phyloP scores from a whole-genome alignment of 37 sponge, comb jelly and placozoan genomes.

The Chondrosia reniformis region DNA sequence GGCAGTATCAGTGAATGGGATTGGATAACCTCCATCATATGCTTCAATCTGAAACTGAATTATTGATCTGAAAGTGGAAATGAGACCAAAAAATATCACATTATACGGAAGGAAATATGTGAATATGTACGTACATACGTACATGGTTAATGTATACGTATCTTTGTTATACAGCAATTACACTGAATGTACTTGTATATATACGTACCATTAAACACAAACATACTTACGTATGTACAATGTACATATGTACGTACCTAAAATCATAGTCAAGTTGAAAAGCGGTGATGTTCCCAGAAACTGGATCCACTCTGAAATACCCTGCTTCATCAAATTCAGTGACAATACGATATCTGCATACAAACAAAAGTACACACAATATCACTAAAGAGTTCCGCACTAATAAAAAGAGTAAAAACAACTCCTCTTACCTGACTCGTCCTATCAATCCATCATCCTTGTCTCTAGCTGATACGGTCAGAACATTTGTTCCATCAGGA shows the following conservation, averaged over 20 bases:
- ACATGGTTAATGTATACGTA: too few species aligned
- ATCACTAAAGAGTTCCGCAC: too few species aligned
- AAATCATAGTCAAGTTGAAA: slow-evolving; percentile 56
- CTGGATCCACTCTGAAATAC: slow-evolving; percentile 47
- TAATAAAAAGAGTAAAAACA: too few species aligned
- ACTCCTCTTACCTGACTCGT: slow-evolving; percentile 23
- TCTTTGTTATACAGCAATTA: background rate
- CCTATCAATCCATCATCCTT: slow-evolving; percentile 46
- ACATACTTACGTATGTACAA: background rate
- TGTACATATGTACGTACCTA: slow-evolving; percentile 29
- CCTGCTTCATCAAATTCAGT: slow-evolving; percentile 58
- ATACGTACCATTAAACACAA: background rate
- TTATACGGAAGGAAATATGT: background rate
- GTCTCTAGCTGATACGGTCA: slow-evolving; percentile 52
- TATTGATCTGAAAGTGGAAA: slow-evolving; percentile 18
- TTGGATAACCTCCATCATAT: slow-evolving; percentile 82
- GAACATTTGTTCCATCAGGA: slow-evolving; percentile 14
- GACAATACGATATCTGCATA: slow-evolving; percentile 40
- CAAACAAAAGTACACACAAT: background rate
- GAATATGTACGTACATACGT: slow-evolving; percentile 10
- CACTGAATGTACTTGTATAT: background rate
- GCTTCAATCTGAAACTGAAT: slow-evolving; percentile 64
- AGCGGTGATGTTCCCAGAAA: slow-evolving; percentile 37
- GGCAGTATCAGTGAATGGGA: slow-evolving; percentile 49
- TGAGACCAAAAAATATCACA: background rate